Percentiles rank a stretch among this genome's conserved stretches.
phyloP scores from a whole-genome alignment of 2,113 vertebrate genomes.

The Alligator sinensis region DNA sequence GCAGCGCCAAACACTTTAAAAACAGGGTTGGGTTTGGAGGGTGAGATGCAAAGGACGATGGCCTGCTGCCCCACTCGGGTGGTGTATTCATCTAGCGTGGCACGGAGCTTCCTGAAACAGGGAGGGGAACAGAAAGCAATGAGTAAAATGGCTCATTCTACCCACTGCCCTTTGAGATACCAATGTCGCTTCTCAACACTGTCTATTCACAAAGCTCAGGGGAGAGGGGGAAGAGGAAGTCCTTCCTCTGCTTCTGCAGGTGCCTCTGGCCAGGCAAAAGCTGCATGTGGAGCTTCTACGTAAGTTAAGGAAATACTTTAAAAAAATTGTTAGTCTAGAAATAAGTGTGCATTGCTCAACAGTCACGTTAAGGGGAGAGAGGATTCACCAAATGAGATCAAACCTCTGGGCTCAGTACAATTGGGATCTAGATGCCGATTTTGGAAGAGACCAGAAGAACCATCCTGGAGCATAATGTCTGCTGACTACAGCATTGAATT shows the following conservation, averaged over 20 bases:
- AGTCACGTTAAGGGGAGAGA: not conserved
- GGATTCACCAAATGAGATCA: rapidly evolving
- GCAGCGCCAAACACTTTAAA: conserved; percentile 98
- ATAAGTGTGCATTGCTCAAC: not conserved
- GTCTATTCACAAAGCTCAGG: not conserved
- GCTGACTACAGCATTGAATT: not conserved
- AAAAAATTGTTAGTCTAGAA: not conserved
- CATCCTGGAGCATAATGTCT: not conserved
- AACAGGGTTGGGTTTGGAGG: conserved; percentile 96
- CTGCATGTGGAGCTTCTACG: not conserved
- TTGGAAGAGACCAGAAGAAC: not conserved
- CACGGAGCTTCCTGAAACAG: conserved; percentile 90
- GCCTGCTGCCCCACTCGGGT: conserved; percentile 98
- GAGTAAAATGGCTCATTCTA: not conserved
- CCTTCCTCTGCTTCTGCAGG: not conserved
- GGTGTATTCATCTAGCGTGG: conserved; percentile 96
- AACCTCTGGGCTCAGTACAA: not conserved
- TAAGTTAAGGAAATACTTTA: not conserved
- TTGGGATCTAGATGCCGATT: not conserved
- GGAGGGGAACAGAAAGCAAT: rapidly evolving
- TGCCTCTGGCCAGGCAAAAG: not conserved
- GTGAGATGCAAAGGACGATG: conserved; percentile 96
- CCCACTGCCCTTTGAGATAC: not conserved
- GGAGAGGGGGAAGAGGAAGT: not conserved
- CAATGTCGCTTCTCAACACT: not conserved